Base-by-base conservation (phyloP, 2,113 vertebrate species). In the Pongo abelii region DNA sequence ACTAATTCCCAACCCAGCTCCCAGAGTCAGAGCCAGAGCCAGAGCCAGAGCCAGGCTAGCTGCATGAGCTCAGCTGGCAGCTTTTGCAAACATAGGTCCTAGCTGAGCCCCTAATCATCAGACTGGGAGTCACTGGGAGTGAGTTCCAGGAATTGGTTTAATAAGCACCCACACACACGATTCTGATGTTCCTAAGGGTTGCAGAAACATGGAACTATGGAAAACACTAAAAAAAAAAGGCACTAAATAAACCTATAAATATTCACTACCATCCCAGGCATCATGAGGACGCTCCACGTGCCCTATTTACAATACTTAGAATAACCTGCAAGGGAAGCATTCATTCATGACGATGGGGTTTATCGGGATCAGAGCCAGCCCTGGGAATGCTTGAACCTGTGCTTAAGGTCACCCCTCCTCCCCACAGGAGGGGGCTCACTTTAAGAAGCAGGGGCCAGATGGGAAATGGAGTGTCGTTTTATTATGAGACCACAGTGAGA, bases 141-240 rank as follows among this genome's bases (percentile, higher is more conserved):
- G 5, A 92, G n/a, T n/a, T 70, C 88, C 48, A 70, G 69, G 27
- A 83, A 84, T 32, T 57, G 50, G 50, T 38, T n/a, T 55, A 69
- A 75, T 91, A 87, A 83, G 80, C 35, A 70, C 50, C 27, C 77
- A 50, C 46, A 40, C 48, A 32, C 3, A 1, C 27, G 69, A 88
- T 52, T 70, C 70, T 52, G 43, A 70, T 43, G 48, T 23, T 43
- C 89, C 52, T 69, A 83, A n/a, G 57, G 8, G 6, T 30, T 78
- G 5, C 9, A 17, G 20, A 57, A 88, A 84, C n/a, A n/a, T 13
- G n/a, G 12, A n/a, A n/a, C 48, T 50, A 87, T 27, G 75, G 20
- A 81, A 86, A 91, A 83, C 48, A 88, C 16, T 77, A 87, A n/a
- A n/a, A 57, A 83, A 55, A 59, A 35, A 40, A 88, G 22, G 20